These are phyloP conservation scores for Pissodes strobi DNA, from an alignment of 1,140 invertebrate genomes.

Conservation along the genomic window DNA sequence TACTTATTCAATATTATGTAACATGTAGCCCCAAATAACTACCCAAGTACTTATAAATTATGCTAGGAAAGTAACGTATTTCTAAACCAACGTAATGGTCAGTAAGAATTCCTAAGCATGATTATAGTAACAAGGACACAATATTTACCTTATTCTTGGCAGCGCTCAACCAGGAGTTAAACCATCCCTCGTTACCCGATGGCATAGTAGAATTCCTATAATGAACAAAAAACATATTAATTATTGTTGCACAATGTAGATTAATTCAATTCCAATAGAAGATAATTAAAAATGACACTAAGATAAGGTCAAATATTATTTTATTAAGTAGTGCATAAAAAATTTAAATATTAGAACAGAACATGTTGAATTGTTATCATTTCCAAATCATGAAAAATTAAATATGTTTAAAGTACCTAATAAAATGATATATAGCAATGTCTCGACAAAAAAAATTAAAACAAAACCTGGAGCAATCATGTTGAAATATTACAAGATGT, in stretches of 20 bases:
- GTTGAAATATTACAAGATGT: background rate
- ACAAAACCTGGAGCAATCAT: background rate
- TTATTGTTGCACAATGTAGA: no score
- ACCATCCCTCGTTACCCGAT: constrained; percentile 38
- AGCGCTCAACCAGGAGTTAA: constrained; percentile 53
- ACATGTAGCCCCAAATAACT: no score
- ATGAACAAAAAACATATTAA: background rate
- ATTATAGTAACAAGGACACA: no score
- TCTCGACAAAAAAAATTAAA: background rate
- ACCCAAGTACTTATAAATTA: no score
- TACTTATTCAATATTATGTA: no score
- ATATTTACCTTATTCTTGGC: constrained; percentile 55
- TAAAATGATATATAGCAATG: no score
- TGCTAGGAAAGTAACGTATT: no score
- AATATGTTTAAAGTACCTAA: no score
- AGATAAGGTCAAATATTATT: constrained; percentile 3
- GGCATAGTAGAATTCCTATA: background rate
- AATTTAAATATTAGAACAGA: background rate
- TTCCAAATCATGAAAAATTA: no score
- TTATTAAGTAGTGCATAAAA: background rate
- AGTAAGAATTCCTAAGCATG: no score
- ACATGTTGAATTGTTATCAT: background rate
- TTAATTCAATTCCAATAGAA: background rate
- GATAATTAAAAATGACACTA: background rate
- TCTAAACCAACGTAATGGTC: no score